Percentiles rank a stretch among this genome's conserved stretches.
These are phyloP conservation scores for Megastigmus dorsalis DNA, from an alignment of 2,888 invertebrate species.

Conservation along the genomic window DNA sequence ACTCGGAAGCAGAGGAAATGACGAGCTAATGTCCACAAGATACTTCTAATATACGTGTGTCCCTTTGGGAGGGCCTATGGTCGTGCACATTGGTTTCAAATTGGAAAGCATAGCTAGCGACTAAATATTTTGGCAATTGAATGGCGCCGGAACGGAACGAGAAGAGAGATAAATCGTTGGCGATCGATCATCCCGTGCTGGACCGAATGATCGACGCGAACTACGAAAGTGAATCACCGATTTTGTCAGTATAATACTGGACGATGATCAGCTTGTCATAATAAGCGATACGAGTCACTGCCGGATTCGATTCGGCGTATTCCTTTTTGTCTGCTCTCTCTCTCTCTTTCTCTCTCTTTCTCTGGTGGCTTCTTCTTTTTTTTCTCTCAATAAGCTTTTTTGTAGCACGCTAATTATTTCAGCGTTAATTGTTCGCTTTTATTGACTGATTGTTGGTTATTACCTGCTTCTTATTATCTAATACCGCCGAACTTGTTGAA, in stretches of 20 bases:
- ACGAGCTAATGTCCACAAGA: background rate
- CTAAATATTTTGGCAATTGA: constrained; percentile 52
- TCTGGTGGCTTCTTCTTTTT: background rate
- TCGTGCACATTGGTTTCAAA: constrained; percentile 10
- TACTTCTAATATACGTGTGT: background rate
- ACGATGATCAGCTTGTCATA: constrained; percentile 53
- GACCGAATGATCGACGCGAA: constrained; percentile 8
- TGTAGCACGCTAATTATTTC: constrained; percentile 27
- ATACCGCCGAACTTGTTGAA: no score
- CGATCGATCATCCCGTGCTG: constrained; percentile 50
- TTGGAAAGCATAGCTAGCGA: background rate
- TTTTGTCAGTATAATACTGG: constrained; percentile 48
- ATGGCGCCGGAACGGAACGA: constrained; percentile 1
- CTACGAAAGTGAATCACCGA: constrained; percentile 47
- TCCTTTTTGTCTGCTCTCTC: background rate
- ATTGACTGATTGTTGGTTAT: constrained; percentile 34
- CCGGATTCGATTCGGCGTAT: constrained; percentile 1
- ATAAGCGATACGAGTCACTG: constrained; percentile 51
- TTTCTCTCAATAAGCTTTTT: constrained; percentile 1
- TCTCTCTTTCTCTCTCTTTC: background rate
- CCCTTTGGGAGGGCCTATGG: background rate
- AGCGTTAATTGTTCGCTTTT: constrained; percentile 38
- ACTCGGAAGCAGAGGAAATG: background rate
- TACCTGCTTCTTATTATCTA: no score
- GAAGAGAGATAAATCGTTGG: constrained; percentile 51